These are phyloP conservation scores for Maconellicoccus hirsutus DNA, from an alignment of 1,140 invertebrate genomes.

Conservation along the genomic window DNA sequence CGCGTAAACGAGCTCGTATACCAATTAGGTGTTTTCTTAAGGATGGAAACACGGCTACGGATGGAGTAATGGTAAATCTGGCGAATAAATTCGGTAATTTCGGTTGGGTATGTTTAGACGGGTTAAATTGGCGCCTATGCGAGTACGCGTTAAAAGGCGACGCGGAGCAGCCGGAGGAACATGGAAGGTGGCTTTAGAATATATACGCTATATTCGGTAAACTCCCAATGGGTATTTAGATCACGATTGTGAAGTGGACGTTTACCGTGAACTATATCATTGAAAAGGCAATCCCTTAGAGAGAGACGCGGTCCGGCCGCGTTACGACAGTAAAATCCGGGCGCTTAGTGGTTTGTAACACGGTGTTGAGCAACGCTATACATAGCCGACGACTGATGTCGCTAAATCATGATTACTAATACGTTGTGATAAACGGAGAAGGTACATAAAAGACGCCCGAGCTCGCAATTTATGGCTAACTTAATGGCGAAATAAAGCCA, in stretches of 20 bases:
- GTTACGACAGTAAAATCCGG: background rate
- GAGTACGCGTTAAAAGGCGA: too few species aligned
- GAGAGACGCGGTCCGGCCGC: background rate
- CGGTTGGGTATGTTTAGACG: too few species aligned
- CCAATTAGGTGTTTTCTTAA: too few species aligned
- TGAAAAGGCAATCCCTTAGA: background rate
- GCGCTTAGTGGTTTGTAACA: slow-evolving; percentile 12
- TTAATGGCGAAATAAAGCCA: slow-evolving; percentile 19
- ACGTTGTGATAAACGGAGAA: slow-evolving; percentile 17
- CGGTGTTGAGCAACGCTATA: background rate
- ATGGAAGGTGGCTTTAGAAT: too few species aligned
- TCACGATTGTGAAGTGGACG: slow-evolving; percentile 20
- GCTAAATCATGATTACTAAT: slow-evolving; percentile 21
- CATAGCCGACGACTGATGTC: slow-evolving; percentile 16
- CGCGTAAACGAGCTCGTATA: too few species aligned
- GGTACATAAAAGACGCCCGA: slow-evolving; percentile 7
- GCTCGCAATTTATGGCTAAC: slow-evolving; percentile 4
- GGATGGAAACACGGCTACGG: too few species aligned
- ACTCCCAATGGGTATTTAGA: slow-evolving; percentile 13
- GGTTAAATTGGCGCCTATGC: too few species aligned
- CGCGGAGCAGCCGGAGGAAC: too few species aligned
- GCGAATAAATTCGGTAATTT: too few species aligned
- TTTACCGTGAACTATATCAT: slow-evolving; percentile 18
- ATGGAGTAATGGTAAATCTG: too few species aligned
- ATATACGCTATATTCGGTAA: background rate